Evolutionary conservation across 2,888 invertebrate genomes (phyloP), one percentile per base, ranked within the genome.

Genomic region (Bombylius discolor): DNA sequence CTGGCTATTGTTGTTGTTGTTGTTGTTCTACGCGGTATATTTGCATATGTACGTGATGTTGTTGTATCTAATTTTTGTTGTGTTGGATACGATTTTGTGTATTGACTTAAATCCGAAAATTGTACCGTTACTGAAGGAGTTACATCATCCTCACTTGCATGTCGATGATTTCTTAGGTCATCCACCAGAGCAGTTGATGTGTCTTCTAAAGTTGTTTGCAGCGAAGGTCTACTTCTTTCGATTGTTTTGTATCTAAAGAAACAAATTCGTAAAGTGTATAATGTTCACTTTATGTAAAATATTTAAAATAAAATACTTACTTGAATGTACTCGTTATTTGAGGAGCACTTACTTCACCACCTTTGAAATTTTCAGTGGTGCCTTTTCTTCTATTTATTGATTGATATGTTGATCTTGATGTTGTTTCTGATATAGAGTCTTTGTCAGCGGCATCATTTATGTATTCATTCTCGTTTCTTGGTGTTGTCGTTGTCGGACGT

Each of bases 401-500:
- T 12, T 65, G 63, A 52, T 72, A 72, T 0, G 66, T 59, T 31
- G 67, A 68, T 52, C 62, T 62, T 23, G 47, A 23, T 33, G 49
- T 53, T 7, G 33, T 49, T 7, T 49, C 44, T 9, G 34, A 6
- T 23, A 49, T 8, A 13, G 49, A 51, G n/a, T 54, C 51, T 1
- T 5, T 45, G 6, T 11, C 47, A 8, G 46, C 34, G 42, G 60
- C 57, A 12, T 59, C 59, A 13, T 60, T 61, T n/a, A 55, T 57
- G 5, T 63, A 63, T 32, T 55, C 56, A 0, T 51, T 47, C 5
- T 62, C 60, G 23, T 23, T 23, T 23, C 23, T 23, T 23, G 23
- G 23, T 5, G 47, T 61, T 1, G 62, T 45, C 34, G 66, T 77
- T 0, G 78, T 75, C 13, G 81, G 83, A 63, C 80, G 78, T 1